Evolutionary conservation across 2,888 invertebrate genomes (phyloP).

Genomic region (Agrochola litura): DNA sequence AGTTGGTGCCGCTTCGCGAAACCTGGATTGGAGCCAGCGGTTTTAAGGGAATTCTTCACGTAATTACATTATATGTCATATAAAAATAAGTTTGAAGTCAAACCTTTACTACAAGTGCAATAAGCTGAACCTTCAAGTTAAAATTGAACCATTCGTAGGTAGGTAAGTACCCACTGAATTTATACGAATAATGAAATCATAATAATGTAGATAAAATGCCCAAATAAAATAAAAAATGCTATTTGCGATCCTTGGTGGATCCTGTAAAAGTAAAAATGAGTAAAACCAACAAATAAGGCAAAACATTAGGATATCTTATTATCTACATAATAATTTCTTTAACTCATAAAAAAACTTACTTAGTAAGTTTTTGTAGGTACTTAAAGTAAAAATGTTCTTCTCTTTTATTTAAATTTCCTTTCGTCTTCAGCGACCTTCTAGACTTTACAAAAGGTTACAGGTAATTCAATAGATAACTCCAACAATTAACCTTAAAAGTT

Average conservation of each 20-base stretch:
- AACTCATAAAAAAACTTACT: background rate
- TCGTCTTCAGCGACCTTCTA: slow-evolving; percentile 45
- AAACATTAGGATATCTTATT: background rate
- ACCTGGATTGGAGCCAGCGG: slow-evolving; percentile 75
- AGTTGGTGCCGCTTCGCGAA: slow-evolving; percentile 51
- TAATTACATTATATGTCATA: slow-evolving; percentile 77
- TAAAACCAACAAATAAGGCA: background rate
- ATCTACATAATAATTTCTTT: background rate
- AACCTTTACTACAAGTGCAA: slow-evolving; percentile 37
- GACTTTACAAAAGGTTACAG: slow-evolving; percentile 55
- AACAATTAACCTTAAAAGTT: slow-evolving; percentile 62
- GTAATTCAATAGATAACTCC: slow-evolving; percentile 59
- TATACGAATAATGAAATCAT: background rate
- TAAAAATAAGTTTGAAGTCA: slow-evolving; percentile 69
- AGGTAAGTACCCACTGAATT: background rate
- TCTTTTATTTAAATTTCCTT: slow-evolving; percentile 25
- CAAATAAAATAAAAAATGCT: background rate
- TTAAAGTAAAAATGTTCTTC: background rate
- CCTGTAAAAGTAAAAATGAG: background rate
- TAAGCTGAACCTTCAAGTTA: background rate
- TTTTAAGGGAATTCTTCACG: slow-evolving; percentile 75
- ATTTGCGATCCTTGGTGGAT: background rate
- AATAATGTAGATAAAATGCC: background rate
- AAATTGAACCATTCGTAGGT: background rate
- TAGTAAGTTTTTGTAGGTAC: too few relatives aligned